Conservation (phyloP, 2,888 invertebrate species). For the Tribolium freemani region DNA sequence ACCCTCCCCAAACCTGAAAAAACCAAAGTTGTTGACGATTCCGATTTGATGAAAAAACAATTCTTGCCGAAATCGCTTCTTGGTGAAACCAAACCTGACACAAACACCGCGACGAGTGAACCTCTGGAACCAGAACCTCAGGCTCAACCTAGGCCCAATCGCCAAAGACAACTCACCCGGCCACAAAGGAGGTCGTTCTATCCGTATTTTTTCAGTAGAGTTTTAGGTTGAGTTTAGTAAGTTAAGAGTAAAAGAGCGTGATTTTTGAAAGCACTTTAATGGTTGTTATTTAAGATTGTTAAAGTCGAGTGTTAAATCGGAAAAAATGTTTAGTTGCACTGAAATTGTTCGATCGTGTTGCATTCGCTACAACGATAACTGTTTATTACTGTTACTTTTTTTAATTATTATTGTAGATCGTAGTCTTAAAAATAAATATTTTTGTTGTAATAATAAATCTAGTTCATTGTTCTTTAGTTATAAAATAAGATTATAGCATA, state of each 20-base stretch:
- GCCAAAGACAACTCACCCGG: constrained; percentile 68
- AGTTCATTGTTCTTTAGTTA: not conserved
- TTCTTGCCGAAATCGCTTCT: constrained; percentile 55
- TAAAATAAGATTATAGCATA: constrained; percentile 2
- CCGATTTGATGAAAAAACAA: constrained; percentile 48
- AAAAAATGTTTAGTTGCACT: constrained; percentile 25
- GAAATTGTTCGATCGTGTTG: not conserved
- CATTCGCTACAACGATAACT: not conserved
- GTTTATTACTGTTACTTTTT: not conserved
- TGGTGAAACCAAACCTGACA: constrained; percentile 46
- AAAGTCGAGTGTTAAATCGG: constrained; percentile 9
- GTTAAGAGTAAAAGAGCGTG: constrained; percentile 16
- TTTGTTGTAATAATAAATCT: not conserved
- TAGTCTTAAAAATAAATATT: not conserved
- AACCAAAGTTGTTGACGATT: constrained; percentile 10
- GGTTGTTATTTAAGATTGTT: constrained; percentile 34
- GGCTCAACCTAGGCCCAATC: constrained; percentile 66
- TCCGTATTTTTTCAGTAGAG: constrained; percentile 71
- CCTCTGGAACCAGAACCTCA: constrained; percentile 59
- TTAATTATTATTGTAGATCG: not conserved
- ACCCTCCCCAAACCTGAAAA: constrained; percentile 37
- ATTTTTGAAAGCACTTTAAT: constrained; percentile 38
- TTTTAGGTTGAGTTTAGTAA: constrained; percentile 66
- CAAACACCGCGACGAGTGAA: constrained; percentile 32
- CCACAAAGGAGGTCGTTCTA: constrained; percentile 71